These are phyloP conservation scores for Ceratoteleas bidentatus DNA, from an alignment of 1,140 invertebrate genomes.

Conservation along the genomic window DNA sequence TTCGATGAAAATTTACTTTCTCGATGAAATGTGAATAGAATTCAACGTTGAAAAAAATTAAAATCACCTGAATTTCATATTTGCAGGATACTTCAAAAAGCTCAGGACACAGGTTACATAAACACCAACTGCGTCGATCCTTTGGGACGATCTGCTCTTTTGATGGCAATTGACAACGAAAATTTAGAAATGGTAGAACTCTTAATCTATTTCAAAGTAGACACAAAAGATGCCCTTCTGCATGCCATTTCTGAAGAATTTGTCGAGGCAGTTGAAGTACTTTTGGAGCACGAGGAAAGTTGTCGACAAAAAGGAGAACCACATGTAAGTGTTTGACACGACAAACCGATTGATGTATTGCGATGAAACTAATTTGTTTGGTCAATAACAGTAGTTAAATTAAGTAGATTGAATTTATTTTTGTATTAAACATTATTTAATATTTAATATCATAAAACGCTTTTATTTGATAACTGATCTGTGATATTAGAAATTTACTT, in stretches of 20 bases:
- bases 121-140: slow-evolving; percentile 99
- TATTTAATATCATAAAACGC: no score
- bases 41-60: no score
- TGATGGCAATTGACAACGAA: slow-evolving; percentile 99
- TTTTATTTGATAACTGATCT: neutral
- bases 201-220: slow-evolving; percentile 92
- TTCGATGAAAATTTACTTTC: no score
- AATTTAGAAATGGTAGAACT: slow-evolving; percentile 99
- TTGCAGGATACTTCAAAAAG: slow-evolving; percentile 88
- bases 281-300: slow-evolving; percentile 95
- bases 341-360: no score
- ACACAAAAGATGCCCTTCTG: slow-evolving; percentile 96
- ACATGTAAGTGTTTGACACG: slow-evolving; percentile 85
- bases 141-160: slow-evolving; percentile 92
- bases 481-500: neutral
- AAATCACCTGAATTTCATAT: no score
- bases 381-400: no score
- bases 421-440: no score
- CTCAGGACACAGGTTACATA: slow-evolving; percentile 89
- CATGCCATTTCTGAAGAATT: slow-evolving; percentile 99
- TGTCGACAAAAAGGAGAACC: slow-evolving; percentile 89
- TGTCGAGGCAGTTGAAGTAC: slow-evolving; percentile 97
- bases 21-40: no score
- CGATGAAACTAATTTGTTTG: no score
- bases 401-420: no score